Conservation (phyloP, 2,888 invertebrate species). For the Nomada flava region DNA sequence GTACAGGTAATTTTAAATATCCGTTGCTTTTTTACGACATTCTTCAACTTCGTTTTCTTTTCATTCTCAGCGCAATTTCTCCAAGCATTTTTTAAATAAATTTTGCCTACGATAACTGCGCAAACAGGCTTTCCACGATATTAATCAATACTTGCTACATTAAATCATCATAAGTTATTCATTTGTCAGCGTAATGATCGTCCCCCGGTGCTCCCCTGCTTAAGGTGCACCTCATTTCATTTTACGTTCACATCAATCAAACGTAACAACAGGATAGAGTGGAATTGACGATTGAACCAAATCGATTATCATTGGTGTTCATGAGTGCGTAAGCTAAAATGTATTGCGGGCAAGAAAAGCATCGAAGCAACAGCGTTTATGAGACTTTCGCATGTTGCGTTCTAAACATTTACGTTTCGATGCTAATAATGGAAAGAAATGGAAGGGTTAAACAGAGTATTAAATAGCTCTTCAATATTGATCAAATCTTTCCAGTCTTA, state of each 20-base stretch:
- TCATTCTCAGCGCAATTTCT: neutral
- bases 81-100: neutral
- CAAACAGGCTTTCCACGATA: neutral
- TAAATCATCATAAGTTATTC: neutral
- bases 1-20: too few relatives aligned
- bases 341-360: too few relatives aligned
- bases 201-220: neutral
- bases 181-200: neutral
- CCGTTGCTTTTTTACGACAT: too few relatives aligned
- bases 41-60: too few relatives aligned
- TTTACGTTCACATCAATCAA: neutral
- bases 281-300: constrained; percentile 11
- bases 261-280: neutral
- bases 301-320: constrained; percentile 16
- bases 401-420: too few relatives aligned
- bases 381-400: too few relatives aligned
- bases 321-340: too few relatives aligned
- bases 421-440: too few relatives aligned
- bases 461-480: too few relatives aligned
- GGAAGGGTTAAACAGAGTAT: too few relatives aligned
- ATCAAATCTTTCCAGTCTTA: too few relatives aligned
- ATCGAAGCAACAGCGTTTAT: too few relatives aligned
- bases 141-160: neutral
- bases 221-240: neutral
- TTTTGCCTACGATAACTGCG: neutral